phyloP scores from a whole-genome alignment of 2,888 invertebrate genomes.

The Blera fallax region DNA sequence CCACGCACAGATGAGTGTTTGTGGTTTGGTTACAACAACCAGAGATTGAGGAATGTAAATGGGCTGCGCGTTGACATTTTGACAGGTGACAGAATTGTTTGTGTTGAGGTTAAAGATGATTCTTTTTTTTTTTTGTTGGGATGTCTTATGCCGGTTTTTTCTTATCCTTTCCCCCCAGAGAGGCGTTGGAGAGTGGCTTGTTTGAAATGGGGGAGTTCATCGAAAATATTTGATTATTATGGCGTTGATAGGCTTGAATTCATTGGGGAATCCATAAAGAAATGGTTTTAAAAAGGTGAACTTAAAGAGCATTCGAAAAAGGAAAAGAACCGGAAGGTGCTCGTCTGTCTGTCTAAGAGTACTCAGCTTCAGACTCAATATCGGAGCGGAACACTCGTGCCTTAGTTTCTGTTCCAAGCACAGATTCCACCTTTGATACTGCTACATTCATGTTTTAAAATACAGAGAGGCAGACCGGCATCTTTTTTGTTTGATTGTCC shows the following conservation, averaged over 20 bases:
- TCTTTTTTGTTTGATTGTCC: too few relatives aligned
- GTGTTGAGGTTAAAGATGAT: slow-evolving; percentile 51
- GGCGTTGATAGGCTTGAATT: neutral
- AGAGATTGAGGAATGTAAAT: slow-evolving; percentile 48
- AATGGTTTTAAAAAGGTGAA: neutral
- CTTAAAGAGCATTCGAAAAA: too few relatives aligned
- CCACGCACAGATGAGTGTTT: slow-evolving; percentile 57
- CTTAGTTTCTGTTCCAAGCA: too few relatives aligned
- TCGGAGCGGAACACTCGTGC: too few relatives aligned
- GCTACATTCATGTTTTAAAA: too few relatives aligned
- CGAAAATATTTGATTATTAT: neutral
- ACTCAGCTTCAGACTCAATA: too few relatives aligned
- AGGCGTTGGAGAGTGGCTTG: neutral
- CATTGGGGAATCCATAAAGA: neutral
- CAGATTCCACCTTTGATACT: too few relatives aligned
- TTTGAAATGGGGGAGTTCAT: neutral
- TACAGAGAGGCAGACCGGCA: too few relatives aligned
- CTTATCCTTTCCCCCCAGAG: neutral
- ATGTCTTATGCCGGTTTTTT: neutral
- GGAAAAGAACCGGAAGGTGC: too few relatives aligned
- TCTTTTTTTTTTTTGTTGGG: too few relatives aligned
- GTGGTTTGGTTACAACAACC: neutral
- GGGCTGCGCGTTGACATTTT: slow-evolving; percentile 56
- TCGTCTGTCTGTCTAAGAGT: too few relatives aligned
- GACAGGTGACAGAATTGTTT: slow-evolving; percentile 64